Base-by-base conservation (phyloP, 2,113 vertebrate genomes). In the Oreotrochilus melanogaster region DNA sequence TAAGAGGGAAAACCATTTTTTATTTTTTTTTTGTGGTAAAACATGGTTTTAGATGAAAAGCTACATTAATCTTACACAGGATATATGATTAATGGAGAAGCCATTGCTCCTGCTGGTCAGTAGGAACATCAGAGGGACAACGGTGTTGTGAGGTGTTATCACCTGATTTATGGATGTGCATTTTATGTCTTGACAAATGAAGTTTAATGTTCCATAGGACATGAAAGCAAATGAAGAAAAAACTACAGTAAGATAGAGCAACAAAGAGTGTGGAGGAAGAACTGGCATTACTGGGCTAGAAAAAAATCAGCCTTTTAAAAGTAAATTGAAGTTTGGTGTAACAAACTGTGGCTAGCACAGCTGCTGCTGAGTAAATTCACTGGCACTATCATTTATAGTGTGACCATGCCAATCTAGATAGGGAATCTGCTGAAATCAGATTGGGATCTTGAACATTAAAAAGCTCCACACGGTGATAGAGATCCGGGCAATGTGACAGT, bases 191-290 rank as follows among this genome's bases (percentile, higher is more conserved):
- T 60, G 76, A 67, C 9, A 84, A 82, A 75, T 11, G 10, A 73
- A 88, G 50, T 24, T 54, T 70, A 83, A 76, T 62, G 47, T 64
- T 80, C 56, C 66, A 69, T 14, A 18, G 27, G 8, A 43, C 57
- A 78, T 27, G 57, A 81, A 91, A 74, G 78, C 43, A 88, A 91
- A 87, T 25, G 14, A 78, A 48, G 58, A 45, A 57, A 60, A 24
- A 67, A 18, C 43, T 80, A 14, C 9, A 15, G 28, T 39, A 61
- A 86, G 14, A 17, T 69, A 33, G 27, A 76, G n/a, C 39, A 74
- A 58, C 16, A 48, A 71, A 85, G 14, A 84, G 9, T 1, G 0
- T 14, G 14, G 51, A 78, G 75, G 62, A 18, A 86, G 39, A 28
- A 74, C 21, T 64, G 60, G 33, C 31, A 37, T 7, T 31, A 6